Evolutionary conservation across 1,140 invertebrate species (phyloP), one percentile per base, ranked within the genome.

Genomic region (Caenorhabditis inopinata): DNA sequence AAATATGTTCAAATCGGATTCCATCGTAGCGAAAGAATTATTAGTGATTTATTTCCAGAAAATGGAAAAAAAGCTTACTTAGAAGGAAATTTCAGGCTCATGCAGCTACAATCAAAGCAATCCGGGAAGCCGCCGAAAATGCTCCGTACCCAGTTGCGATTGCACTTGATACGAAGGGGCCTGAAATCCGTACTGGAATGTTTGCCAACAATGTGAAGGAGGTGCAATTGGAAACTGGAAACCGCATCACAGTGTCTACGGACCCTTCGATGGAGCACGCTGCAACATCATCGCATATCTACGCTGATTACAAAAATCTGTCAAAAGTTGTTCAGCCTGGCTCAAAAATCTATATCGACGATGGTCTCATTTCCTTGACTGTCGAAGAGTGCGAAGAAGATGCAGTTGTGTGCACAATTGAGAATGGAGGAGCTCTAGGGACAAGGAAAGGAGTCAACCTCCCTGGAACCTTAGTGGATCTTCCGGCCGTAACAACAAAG

Each of bases 401-500:
- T 83, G 89, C 82, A 74, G 82, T 94, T 6, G 87, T 91, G 1
- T 97, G 96, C 87, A 92, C 92, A 32, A 93, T 99, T 87, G 97
- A 99, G 90, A 99, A 99, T 90, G 97, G 97, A 84, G 97, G 97
- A 76, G 92, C 91, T 85, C 90, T 99, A 16, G 97, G 97, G 7
- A 96, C 94, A 68, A 93, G 95, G 76, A 99, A 99, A 51, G 95
- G 95, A 49, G 94, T 97, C 1, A 99, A 99, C 89, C 91, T 99
- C n/a, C 96, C 96, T 1, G 96, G 96, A 14, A 92, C 96, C 0
- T 92, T 94, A 0, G 96, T 98, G 0, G 97, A 99, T 90, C 90
- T 99, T 77, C 97, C 97, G 12, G 96, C 96, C 29, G 96, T 99
- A 0, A 98, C 97, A 0, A 95, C 97, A 88, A 99, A 98, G 89